These are phyloP conservation scores for Nemurella pictetii DNA, from an alignment of 2,888 invertebrate species.

Conservation along the genomic window DNA sequence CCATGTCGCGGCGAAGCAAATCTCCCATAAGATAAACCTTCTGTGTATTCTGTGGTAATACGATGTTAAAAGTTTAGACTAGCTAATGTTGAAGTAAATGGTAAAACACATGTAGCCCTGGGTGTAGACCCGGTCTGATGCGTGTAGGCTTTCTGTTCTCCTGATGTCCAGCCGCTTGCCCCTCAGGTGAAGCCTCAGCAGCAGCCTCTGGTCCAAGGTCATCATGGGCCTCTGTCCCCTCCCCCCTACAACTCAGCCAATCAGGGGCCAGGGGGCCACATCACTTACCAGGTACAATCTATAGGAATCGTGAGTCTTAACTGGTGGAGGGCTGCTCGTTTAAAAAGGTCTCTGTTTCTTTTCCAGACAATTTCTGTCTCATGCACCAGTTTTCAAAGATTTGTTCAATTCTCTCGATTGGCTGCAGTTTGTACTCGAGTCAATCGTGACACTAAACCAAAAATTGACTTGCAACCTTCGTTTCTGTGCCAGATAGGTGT, in stretches of 20 bases:
- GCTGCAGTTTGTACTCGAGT: too few species aligned
- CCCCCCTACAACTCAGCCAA: constrained; percentile 51
- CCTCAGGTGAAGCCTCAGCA: constrained; percentile 82
- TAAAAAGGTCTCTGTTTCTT: not conserved
- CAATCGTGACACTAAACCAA: too few species aligned
- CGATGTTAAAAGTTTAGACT: too few species aligned
- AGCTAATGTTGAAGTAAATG: too few species aligned
- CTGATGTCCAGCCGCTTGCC: constrained; percentile 52
- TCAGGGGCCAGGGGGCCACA: constrained; percentile 44
- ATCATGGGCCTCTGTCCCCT: constrained; percentile 52
- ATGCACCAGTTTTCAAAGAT: not conserved
- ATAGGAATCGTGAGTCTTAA: not conserved
- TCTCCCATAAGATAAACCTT: too few species aligned
- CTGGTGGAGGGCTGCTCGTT: not conserved
- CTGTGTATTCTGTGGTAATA: too few species aligned
- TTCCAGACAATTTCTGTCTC: not conserved
- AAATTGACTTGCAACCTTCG: too few species aligned
- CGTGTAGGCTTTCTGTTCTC: constrained; percentile 49
- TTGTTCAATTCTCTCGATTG: not conserved
- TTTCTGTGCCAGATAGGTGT: too few species aligned
- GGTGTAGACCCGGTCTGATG: too few species aligned
- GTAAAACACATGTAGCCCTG: too few species aligned
- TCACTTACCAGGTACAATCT: constrained; percentile 52
- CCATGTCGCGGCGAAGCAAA: too few species aligned
- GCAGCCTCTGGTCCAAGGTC: constrained; percentile 55